Evolutionary conservation across 2,888 invertebrate genomes (phyloP), one percentile per base, ranked within the genome.

Genomic region (Ferrisia virgata): DNA sequence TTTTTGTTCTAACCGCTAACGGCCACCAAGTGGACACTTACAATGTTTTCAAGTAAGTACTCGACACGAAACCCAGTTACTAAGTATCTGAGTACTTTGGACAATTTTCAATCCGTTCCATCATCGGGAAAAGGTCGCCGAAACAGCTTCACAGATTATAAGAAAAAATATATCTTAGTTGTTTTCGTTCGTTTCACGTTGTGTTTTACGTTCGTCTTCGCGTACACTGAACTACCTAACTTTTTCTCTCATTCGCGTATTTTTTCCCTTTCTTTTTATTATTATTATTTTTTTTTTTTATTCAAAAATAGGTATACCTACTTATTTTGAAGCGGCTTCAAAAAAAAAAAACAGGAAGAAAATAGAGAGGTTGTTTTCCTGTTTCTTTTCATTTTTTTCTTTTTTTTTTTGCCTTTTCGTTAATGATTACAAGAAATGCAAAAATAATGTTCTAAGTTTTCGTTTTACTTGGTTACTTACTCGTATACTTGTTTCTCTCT

Each of bases 391-490:
- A n/a, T n/a, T n/a, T n/a, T n/a, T n/a, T n/a, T n/a, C n/a, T n/a
- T n/a, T n/a, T n/a, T n/a, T n/a, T n/a, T n/a, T n/a, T n/a, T n/a
- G n/a, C n/a, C n/a, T n/a, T 28, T 64, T 64, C 64, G 64, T 64
- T 64, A 64, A 64, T 64, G 64, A 64, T 64, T 64, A 53, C 22
- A 64, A 64, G 28, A 64, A 64, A 64, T 64, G 64, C 64, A 64
- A 64, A 64, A 64, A 64, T 64, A 28, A 64, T 64, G 64, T 64
- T 64, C 28, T 28, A 64, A 28, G 64, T 28, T 64, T 64, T 64
- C 64, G 64, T 39, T 39, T 8, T 39, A 39, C 22, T 0, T n/a
- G 2, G n/a, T 53, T 22, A 9, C 11, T 53, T 43, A 43, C 43
- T 15, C n/a, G 2, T 2, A n/a, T n/a, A n/a, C 43, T 43, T 43